Conservation (phyloP, 1,140 invertebrate species). For the Leguminivora glycinivorella region DNA sequence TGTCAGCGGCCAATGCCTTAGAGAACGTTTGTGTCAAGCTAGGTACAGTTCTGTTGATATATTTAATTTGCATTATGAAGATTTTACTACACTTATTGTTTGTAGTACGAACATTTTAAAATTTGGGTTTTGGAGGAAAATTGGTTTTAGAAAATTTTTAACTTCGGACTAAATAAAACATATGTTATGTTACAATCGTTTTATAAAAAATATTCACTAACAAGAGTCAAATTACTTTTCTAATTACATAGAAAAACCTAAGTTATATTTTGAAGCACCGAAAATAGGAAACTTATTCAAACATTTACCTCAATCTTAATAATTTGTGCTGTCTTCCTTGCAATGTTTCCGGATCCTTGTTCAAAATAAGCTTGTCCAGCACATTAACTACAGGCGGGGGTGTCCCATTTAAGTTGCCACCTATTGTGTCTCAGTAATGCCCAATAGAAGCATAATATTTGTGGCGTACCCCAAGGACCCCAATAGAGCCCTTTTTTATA, state of each 20-base stretch:
- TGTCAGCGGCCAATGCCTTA: slow-evolving; percentile 62
- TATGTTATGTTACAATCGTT: no score
- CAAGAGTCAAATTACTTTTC: no score
- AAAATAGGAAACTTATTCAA: no score
- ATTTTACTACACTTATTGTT: no score
- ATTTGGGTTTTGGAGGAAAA: no score
- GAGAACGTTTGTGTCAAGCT: slow-evolving; percentile 45
- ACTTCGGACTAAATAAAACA: no score
- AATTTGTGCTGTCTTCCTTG: slow-evolving; percentile 26
- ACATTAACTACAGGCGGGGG: slow-evolving; percentile 72
- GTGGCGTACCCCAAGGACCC: neutral
- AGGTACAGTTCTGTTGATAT: neutral
- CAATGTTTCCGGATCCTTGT: slow-evolving; percentile 43
- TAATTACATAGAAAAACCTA: no score
- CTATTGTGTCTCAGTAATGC: slow-evolving; percentile 51
- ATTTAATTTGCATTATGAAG: no score
- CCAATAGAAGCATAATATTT: slow-evolving; percentile 12
- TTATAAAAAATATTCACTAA: no score
- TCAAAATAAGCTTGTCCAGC: slow-evolving; percentile 64
- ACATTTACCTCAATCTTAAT: neutral
- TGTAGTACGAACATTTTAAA: no score
- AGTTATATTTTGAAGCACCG: no score
- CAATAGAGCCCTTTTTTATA: neutral
- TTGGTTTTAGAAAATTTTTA: no score
- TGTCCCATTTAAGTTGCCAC: slow-evolving; percentile 62